phyloP scores from a whole-genome alignment of 2,113 vertebrate genomes.

The Trachemys scripta region DNA sequence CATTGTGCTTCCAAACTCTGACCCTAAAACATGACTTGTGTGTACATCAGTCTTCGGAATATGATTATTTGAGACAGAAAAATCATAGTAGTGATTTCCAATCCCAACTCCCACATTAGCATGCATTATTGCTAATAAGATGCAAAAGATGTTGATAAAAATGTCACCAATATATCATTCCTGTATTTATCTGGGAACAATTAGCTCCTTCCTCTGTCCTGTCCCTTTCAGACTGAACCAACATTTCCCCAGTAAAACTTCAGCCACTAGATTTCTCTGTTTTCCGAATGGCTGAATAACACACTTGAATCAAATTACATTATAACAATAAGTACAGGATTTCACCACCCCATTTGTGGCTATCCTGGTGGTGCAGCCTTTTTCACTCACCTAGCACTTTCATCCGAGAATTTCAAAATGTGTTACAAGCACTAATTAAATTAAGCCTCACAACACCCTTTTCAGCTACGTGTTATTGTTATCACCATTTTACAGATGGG shows the following conservation, averaged over 20 bases:
- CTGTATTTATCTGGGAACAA: not conserved
- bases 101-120: not conserved
- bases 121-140: not conserved
- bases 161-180: not conserved
- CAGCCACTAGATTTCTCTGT: not conserved
- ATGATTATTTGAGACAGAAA: not conserved
- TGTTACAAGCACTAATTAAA: not conserved
- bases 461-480: not conserved
- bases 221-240: not conserved
- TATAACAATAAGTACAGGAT: not conserved
- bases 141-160: not conserved
- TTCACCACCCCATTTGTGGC: not conserved
- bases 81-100: rapidly evolving
- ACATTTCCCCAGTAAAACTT: rapidly evolving
- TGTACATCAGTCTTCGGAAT: not conserved
- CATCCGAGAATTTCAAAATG: not conserved
- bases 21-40: rapidly evolving
- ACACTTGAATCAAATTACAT: not conserved
- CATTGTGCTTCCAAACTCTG: not conserved
- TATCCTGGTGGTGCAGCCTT: not conserved
- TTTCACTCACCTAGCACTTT: not conserved
- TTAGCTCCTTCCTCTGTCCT: not conserved
- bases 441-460: not conserved
- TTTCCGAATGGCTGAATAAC: not conserved
- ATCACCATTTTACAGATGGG: not conserved